Evolutionary conservation across 2,797 vertebrate genomes (phyloP), one percentile per base, ranked within the genome.

Genomic region (Syngnathus acus): DNA sequence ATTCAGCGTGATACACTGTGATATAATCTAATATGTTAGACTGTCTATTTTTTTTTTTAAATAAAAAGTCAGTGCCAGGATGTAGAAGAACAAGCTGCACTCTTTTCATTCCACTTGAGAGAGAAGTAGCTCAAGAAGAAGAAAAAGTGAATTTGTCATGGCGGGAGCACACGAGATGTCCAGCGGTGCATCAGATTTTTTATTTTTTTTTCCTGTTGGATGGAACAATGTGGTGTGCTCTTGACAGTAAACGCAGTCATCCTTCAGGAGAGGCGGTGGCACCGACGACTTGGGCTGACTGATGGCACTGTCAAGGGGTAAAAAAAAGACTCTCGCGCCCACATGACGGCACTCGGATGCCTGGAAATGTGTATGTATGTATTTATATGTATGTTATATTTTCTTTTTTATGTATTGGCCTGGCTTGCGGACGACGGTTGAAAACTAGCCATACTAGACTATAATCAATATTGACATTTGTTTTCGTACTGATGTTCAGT

Each of bases 21-120:
- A 47, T 47, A 17, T 47, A 47, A 14, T 32, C 26, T 32, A 32
- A 45, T 45, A 45, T 6, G 14, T 5, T 14, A 0, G 45, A 5
- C 4, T 6, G 16, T 47, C 17, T 17, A 13, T 47, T 17, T 17
- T 47, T 54, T 23, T 53, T 23, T 26, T 10, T 13, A 37, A 37
- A 14, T 23, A 13, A 23, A 26, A 23, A 26, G 21, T 57, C 54
- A 16, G 26, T 37, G 10, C 19, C 10, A 8, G 58, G 58, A 60
- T 8, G 38, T 40, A 40, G 21, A 23, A 62, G 60, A 21, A 62
- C 42, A 8, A 42, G 67, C 74, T 42, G 42, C 39, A 32, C 54
- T 69, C 64, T 68, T 72, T 81, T 76, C 67, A 68, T 23, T 78
- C 73, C 59, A 74, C 68, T 80, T 70, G 72, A 80, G 74, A 73